A percentile compares a stretch with the other conserved stretches of the same genome.
Conservation (phyloP, 2,113 vertebrate genomes). For the Brienomyrus longianalis region DNA sequence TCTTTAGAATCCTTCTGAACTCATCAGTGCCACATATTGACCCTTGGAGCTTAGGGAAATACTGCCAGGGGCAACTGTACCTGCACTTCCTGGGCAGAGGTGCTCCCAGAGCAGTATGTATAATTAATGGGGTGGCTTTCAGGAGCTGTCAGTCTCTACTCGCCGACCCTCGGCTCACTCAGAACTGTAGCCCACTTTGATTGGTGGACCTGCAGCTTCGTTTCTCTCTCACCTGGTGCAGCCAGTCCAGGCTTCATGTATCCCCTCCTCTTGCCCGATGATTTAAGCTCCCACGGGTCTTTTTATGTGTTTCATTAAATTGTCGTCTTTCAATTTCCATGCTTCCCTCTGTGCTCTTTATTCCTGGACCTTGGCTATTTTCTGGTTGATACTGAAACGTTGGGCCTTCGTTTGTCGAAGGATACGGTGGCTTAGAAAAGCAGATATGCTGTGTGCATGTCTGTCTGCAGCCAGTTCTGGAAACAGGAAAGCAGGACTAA, state of each 20-base stretch:
- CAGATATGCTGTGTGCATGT: background rate
- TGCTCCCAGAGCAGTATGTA: background rate
- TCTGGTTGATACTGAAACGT: slow-evolving; percentile 8
- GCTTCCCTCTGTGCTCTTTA: background rate
- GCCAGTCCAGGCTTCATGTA: background rate
- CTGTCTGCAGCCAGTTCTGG: background rate
- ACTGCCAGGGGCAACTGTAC: background rate
- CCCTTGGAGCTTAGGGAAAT: background rate
- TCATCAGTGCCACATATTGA: background rate
- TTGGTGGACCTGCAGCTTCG: background rate
- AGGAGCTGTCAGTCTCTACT: background rate
- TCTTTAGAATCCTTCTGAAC: background rate
- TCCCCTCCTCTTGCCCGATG: background rate
- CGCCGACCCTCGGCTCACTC: background rate
- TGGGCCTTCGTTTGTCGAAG: slow-evolving; percentile 8
- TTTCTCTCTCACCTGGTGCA: background rate
- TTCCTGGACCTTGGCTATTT: background rate
- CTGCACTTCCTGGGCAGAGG: background rate
- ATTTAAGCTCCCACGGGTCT: background rate
- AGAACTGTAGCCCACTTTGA: background rate
- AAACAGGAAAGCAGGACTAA: background rate
- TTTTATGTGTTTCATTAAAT: background rate
- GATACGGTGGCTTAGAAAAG: background rate
- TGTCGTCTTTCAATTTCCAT: background rate
- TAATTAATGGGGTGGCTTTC: background rate